These are phyloP conservation scores for Epizoanthus fatuus DNA, from an alignment of 92 coral and sea anemone species.

Conservation along the genomic window DNA sequence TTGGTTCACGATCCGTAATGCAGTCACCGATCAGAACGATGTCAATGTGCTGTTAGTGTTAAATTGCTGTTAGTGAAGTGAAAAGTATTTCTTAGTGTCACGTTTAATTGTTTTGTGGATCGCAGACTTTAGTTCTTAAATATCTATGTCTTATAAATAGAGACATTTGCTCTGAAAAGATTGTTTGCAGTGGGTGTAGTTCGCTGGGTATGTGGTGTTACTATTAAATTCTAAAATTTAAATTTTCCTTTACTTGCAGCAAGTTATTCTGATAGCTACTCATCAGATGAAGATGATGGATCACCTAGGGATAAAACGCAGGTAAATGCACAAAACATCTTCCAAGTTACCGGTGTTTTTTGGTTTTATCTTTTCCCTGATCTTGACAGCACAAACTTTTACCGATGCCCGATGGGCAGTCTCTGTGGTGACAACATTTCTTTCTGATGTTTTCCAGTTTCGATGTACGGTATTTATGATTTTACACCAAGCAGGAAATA, in stretches of 20 bases:
- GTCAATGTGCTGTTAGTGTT: no score
- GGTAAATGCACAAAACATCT: conserved; percentile 57
- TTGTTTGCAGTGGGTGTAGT: conserved; percentile 40
- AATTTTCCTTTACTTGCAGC: conserved; percentile 68
- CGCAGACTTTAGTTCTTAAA: background rate
- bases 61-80: conserved; percentile 4
- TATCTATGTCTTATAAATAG: background rate
- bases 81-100: conserved; percentile 22
- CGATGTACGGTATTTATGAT: background rate
- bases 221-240: conserved; percentile 29
- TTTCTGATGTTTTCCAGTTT: background rate
- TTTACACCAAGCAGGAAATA: background rate
- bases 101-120: background rate
- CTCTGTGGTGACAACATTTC: background rate
- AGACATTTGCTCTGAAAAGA: conserved; percentile 1
- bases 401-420: background rate
- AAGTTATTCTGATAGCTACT: conserved; percentile 98
- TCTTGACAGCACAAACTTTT: background rate
- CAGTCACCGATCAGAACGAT: conserved; percentile 18
- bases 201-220: conserved; percentile 18
- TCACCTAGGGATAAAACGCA: conserved; percentile 97
- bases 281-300: conserved; percentile 98
- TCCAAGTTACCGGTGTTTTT: conserved; percentile 1
- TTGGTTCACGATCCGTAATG: conserved; percentile 36
- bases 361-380: background rate